These are phyloP conservation scores for Syngnathus typhle DNA, from an alignment of 2,113 vertebrate species.

Conservation along the genomic window DNA sequence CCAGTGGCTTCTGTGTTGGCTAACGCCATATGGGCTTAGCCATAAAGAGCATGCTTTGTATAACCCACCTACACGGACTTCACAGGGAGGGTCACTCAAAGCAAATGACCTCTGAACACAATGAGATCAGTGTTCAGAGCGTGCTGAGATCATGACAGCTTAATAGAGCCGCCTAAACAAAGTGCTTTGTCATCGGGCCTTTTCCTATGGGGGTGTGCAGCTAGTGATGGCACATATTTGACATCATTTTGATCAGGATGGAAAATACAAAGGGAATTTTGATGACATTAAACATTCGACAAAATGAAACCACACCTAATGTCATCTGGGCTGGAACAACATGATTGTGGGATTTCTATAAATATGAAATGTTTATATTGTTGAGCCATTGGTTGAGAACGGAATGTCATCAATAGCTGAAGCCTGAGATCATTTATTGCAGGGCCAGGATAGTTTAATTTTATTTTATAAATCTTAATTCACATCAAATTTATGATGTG, in stretches of 20 bases:
- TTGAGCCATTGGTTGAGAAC: background rate
- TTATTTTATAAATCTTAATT: background rate
- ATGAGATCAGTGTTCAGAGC: slow-evolving; percentile 62
- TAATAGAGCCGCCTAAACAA: slow-evolving; percentile 42
- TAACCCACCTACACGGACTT: slow-evolving; percentile 44
- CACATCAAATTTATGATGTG: background rate
- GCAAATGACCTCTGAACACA: slow-evolving; percentile 53
- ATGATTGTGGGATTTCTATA: background rate
- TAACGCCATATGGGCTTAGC: background rate
- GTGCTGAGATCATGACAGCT: slow-evolving; percentile 45
- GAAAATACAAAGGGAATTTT: background rate
- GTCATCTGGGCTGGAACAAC: background rate
- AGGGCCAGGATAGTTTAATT: background rate
- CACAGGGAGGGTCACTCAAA: slow-evolving; percentile 49
- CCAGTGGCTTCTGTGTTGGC: slow-evolving; percentile 45
- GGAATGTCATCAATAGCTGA: background rate
- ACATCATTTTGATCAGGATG: slow-evolving; percentile 33
- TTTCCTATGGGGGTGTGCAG: slow-evolving; percentile 47
- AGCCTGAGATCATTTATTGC: background rate
- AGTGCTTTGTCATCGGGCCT: slow-evolving; percentile 57
- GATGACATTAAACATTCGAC: background rate
- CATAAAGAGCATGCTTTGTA: slow-evolving; percentile 59
- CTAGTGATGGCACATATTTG: slow-evolving; percentile 58
- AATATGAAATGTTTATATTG: background rate
- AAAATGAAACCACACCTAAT: slow-evolving; percentile 1